Evolutionary conservation across 2,113 vertebrate genomes (phyloP), one percentile per base, ranked within the genome.

Genomic region (Furnarius figulus): DNA sequence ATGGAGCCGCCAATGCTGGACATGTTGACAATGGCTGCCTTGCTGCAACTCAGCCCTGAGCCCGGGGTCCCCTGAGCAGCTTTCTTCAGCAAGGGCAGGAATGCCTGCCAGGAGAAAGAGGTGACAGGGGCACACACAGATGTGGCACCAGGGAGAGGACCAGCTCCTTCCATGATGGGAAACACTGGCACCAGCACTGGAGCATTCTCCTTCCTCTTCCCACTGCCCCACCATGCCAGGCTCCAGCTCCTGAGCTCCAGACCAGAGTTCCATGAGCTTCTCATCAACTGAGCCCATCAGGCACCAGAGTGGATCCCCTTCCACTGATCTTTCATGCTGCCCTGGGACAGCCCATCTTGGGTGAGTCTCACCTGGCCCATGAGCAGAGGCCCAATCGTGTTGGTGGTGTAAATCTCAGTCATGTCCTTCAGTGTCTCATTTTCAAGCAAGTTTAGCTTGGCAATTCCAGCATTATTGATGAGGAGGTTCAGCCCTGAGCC

Each of bases 11-110:
- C 49, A 18, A 7, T 8, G 31, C 90, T 97, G 55, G 95, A 97
- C 30, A 97, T 37, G 40, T 96, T 98, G 72, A 97, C 17, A 4
- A 94, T 90, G 94, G 94, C 89, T 4, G 81, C 92, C 67, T 71
- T 95, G 81, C 33, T 95, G 67, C 92, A 95, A 76, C 73, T 92
- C 92, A 94, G 14, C 0, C 7, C 46, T 4, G 85, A 83, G 35
- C 52, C 50, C 0, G 72, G 46, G 72, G 33, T 91, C 10, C 24
- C 61, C 40, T 91, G 76, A 35, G 85, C 89, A 86, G 94, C 85
- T 67, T 91, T 93, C 81, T 86, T 89, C 85, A 95, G 89, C 66
- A 93, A 40, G 39, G 88, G 85, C 74, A 95, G 68, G 73, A 93
- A 87, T 0, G 35, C 73, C 94, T 95, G 67, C 0, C 0, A 22